A percentile compares a stretch with the other conserved stretches of the same genome.
phyloP scores from a whole-genome alignment of 2,113 vertebrate genomes.

The Pollachius pollachius region DNA sequence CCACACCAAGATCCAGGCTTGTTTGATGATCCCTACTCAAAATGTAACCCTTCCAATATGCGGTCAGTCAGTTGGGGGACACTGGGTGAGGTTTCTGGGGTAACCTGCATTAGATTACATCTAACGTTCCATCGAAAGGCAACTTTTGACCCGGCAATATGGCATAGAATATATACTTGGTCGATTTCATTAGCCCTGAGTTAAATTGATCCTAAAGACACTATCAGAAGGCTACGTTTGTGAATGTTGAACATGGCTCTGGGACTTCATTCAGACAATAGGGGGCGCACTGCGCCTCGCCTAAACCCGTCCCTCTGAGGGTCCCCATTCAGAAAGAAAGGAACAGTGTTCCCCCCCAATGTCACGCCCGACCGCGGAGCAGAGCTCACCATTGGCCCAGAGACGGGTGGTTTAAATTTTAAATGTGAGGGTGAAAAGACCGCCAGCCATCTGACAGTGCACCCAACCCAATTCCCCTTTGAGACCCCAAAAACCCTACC shows the following conservation, averaged over 20 bases:
- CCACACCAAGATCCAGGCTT: too few relatives aligned
- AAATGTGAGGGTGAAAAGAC: conserved; percentile 54
- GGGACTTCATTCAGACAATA: conserved; percentile 44
- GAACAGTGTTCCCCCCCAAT: conserved; percentile 17
- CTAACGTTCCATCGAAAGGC: too few relatives aligned
- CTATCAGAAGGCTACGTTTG: background rate
- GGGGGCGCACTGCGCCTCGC: conserved; percentile 55
- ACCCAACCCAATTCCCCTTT: conserved; percentile 34
- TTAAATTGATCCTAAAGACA: background rate
- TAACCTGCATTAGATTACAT: too few relatives aligned
- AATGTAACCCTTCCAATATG: too few relatives aligned
- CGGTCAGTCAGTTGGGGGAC: too few relatives aligned
- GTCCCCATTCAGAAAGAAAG: conserved; percentile 23
- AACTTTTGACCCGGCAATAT: too few relatives aligned
- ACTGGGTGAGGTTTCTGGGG: too few relatives aligned
- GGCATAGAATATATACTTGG: too few relatives aligned
- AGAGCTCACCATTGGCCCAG: conserved; percentile 25
- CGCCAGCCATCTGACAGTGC: conserved; percentile 33
- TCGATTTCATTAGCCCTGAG: too few relatives aligned
- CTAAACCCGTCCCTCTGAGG: conserved; percentile 10
- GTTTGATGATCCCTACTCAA: too few relatives aligned
- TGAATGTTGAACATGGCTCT: background rate
- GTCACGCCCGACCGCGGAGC: conserved; percentile 16
- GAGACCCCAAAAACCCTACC: conserved; percentile 22
- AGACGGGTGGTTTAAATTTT: conserved; percentile 57